Percentiles rank a stretch among this genome's conserved stretches.
phyloP scores from a whole-genome alignment of 2,888 invertebrate genomes.

The Synergus itoensis region DNA sequence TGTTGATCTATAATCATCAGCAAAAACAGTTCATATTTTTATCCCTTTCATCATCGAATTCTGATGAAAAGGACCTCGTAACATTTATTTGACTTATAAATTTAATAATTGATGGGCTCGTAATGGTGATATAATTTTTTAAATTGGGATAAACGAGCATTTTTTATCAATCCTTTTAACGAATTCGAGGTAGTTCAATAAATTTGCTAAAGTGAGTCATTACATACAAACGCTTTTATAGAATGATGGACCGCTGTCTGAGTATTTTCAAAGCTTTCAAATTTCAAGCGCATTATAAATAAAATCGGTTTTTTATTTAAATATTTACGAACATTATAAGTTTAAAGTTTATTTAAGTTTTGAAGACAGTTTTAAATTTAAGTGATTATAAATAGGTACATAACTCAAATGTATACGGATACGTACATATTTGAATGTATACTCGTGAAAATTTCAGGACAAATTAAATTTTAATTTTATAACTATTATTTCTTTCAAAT shows the following conservation, averaged over 20 bases:
- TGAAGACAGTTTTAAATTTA: conserved; percentile 2
- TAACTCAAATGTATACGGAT: not conserved
- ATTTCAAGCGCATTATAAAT: not conserved
- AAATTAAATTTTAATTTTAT: not conserved
- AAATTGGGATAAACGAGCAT: conserved; percentile 10
- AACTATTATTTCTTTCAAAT: not conserved
- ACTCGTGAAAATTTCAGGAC: not conserved
- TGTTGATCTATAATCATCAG: too few relatives aligned
- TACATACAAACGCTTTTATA: conserved; percentile 19
- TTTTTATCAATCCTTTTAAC: not conserved
- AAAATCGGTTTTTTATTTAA: not conserved
- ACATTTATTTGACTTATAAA: not conserved
- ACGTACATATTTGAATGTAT: not conserved
- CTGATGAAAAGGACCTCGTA: too few relatives aligned
- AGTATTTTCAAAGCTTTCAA: conserved; percentile 6
- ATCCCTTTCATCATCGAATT: too few relatives aligned
- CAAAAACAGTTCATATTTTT: too few relatives aligned
- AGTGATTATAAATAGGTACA: not conserved
- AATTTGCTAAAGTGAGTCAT: conserved; percentile 7
- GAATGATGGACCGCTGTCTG: not conserved
- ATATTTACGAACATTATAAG: not conserved
- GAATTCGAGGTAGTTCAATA: conserved; percentile 5
- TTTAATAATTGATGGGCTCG: not conserved
- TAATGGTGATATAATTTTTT: not conserved
- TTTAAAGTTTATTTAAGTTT: too few relatives aligned